Base-by-base conservation (phyloP, 1,140 invertebrate genomes). In the Triops cancriformis region DNA sequence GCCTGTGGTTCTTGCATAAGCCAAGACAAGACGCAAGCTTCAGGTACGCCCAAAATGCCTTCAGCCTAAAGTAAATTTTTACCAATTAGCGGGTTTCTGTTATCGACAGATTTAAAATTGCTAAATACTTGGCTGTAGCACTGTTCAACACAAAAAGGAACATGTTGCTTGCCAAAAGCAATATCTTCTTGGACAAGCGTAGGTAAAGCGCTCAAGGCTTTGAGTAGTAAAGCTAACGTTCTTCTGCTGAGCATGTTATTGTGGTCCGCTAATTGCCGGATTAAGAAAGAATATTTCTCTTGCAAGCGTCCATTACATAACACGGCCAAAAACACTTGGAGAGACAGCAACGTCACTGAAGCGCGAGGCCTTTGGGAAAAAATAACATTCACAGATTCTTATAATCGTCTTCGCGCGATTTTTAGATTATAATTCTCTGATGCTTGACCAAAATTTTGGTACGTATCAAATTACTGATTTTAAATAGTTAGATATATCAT, bases 221-320 rank as follows among this genome's bases (percentile, higher is more conserved):
- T 82, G 37, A 92, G 81, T 72, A 91, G 83, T 0, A 84, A 82
- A 28, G 87, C 85, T 72, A 92, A 82, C 75, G 87, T 85, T 27
- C 87, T 84, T 18, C 87, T 86, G 12, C 87, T 87, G 42, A 90
- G 86, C 80, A 88, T 90, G 45, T 89, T 88, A 81, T 90, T 90
- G 79, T 90, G 88, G 82, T 91, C 90, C 26, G 89, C 86, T 79
- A 89, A 85, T 80, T 89, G 87, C 77, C 86, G 85, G 80, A 90
- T 90, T 43, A 91, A 83, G 51, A 88, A 90, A 78, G 85, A 83
- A 85, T 90, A 90, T 82, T 91, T 89, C 51, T 90, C 89, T 43
- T 83, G 81, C n/a, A 89, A 83, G n/a, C 86, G 83, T 51, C 87
- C 88, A 26, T 73, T 41, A 81, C 88, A 89, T 76, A 92, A 81